Evolutionary conservation across 2,113 vertebrate species (phyloP).

Genomic region (Anthoscopus minutus): DNA sequence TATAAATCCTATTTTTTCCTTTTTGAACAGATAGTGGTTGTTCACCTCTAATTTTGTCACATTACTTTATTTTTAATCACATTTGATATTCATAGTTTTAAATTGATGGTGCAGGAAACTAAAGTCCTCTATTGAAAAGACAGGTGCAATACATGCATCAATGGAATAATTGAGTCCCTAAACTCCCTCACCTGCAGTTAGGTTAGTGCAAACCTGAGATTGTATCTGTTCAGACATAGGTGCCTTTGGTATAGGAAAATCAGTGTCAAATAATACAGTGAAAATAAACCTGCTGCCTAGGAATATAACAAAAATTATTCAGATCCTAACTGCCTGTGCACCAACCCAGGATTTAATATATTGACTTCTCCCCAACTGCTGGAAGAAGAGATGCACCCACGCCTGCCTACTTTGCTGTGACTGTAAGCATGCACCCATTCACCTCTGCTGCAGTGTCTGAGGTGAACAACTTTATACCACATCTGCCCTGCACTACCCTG

Average conservation of each 20-base stretch:
- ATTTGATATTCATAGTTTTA: not conserved
- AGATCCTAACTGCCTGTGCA: not conserved
- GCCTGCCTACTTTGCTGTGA: not conserved
- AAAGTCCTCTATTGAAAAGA: not conserved
- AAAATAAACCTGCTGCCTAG: not conserved
- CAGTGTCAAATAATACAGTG: not conserved
- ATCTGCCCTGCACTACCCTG: not conserved
- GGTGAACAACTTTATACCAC: not conserved
- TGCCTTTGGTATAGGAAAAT: not conserved
- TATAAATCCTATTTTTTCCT: conserved; percentile 33
- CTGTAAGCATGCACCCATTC: not conserved
- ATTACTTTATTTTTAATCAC: conserved; percentile 24
- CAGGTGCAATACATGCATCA: not conserved
- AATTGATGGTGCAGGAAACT: not conserved
- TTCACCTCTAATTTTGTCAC: conserved; percentile 16
- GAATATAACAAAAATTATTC: not conserved
- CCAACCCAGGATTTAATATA: not conserved
- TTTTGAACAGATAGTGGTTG: not conserved
- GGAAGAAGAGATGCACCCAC: not conserved
- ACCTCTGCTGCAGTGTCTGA: not conserved
- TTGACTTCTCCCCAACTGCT: not conserved
- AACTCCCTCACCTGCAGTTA: not conserved
- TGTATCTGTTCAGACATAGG: not conserved
- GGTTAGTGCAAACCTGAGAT: not conserved
- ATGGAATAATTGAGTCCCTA: not conserved